Base-by-base conservation (phyloP, 2,113 vertebrate genomes). In the Chascanopsetta lugubris region DNA sequence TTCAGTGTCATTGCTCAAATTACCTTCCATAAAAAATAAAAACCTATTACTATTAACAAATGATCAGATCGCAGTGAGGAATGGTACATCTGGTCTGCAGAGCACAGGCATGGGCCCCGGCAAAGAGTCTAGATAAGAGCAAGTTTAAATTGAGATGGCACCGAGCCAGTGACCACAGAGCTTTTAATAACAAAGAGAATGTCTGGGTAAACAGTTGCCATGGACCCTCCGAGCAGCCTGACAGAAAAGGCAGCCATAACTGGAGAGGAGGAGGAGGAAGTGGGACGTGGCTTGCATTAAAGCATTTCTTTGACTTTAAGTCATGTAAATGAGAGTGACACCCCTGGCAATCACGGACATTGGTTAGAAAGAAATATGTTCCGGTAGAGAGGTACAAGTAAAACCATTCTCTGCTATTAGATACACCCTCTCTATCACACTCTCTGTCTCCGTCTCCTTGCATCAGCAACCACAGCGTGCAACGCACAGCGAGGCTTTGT, bases 101-200 rank as follows among this genome's bases (percentile, higher is more conserved):
- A 21, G 72, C 43, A 53, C 12, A 30, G 27, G 47, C 83, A 75
- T 46, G 21, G 58, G 38, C 48, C 50, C 69, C 4, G 12, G 68
- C 32, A 60, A 68, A 53, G 45, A 59, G 56, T 38, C 67, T 36
- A 58, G 69, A 84, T 77, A 80, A 69, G 34, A 51, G 58, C 45
- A 61, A 10, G 66, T 88, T 86, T 86, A 85, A 87, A 87, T 84
- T 74, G 73, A 75, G 65, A 69, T 88, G 87, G 84, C 82, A 82
- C 34, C 1, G 12, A 67, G 85, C 82, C 84, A 88, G 66, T 72
- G 53, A 72, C 71, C 65, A 80, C 64, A 63, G 75, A 67, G 78
- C 75, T 84, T 83, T 88, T 87, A 88, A 87, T 87, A 88, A 85
- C 68, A 74, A 36, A 22, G 78, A 76, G 78, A 87, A 78, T 84